Evolutionary conservation across 2,113 vertebrate genomes (phyloP).

Genomic region (Zosterops japonicus): DNA sequence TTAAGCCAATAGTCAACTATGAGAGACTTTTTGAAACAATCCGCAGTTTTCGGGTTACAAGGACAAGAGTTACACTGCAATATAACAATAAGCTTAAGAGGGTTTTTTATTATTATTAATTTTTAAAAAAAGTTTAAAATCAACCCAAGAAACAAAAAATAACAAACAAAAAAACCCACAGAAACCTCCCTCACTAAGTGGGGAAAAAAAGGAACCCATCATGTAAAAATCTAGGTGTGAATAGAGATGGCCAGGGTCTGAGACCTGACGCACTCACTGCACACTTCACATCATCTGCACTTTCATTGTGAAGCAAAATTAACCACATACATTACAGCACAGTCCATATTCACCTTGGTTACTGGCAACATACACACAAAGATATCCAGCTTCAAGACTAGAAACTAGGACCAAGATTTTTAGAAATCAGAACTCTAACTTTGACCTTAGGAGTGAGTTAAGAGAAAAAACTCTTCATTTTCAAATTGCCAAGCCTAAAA

Average conservation of each 20-base stretch:
- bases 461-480: neutral
- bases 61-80: neutral
- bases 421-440: neutral
- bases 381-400: neutral
- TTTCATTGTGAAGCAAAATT: neutral
- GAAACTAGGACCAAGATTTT: neutral
- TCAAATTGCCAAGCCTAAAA: neutral
- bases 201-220: neutral
- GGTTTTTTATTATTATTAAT: neutral
- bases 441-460: neutral
- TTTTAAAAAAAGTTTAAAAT: neutral
- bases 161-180: neutral
- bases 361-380: neutral
- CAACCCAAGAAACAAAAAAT: neutral
- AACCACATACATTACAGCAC: neutral
- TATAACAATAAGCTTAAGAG: neutral
- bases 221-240: neutral
- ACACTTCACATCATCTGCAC: neutral
- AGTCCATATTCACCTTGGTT: neutral
- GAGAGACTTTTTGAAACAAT: neutral
- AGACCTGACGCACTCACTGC: neutral
- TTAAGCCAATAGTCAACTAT: neutral
- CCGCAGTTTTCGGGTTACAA: neutral
- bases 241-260: neutral
- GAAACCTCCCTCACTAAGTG: neutral